Conservation (phyloP, 2,888 invertebrate genomes). For the Synanthedon tipuliformis region DNA sequence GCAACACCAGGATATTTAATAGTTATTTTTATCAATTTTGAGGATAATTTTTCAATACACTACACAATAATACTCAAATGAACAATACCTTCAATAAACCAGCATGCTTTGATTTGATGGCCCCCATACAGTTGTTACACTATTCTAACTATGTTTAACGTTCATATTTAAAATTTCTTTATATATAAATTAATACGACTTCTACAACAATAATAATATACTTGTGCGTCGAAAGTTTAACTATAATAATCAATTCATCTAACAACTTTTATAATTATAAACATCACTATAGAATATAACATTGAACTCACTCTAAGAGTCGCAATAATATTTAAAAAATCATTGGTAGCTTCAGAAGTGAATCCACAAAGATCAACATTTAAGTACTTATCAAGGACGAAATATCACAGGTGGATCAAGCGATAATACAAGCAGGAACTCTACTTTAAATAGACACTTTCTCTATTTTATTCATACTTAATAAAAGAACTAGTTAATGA, state of each 20-base stretch:
- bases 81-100: constrained; percentile 43
- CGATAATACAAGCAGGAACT: constrained; percentile 63
- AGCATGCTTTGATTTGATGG: constrained; percentile 57
- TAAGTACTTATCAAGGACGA: constrained; percentile 37
- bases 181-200: constrained; percentile 1
- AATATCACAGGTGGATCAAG: constrained; percentile 65
- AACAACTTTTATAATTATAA: constrained; percentile 11
- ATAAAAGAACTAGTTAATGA: constrained; percentile 2
- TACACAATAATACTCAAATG: constrained; percentile 1
- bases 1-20: no score
- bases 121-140: constrained; percentile 55
- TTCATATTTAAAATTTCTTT: constrained; percentile 1
- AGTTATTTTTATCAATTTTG: no score
- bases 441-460: constrained; percentile 17
- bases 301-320: constrained; percentile 39
- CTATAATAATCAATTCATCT: constrained; percentile 20
- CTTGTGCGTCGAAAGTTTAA: constrained; percentile 16
- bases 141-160: constrained; percentile 11
- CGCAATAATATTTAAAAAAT: constrained; percentile 23
- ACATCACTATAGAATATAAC: constrained; percentile 24
- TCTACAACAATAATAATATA: constrained; percentile 10
- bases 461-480: constrained; percentile 12
- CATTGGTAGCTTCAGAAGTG: constrained; percentile 40
- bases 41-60: no score
- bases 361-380: constrained; percentile 37